These are phyloP conservation scores for Papilio xuthus DNA, from an alignment of 1,140 invertebrate species.

Conservation along the genomic window DNA sequence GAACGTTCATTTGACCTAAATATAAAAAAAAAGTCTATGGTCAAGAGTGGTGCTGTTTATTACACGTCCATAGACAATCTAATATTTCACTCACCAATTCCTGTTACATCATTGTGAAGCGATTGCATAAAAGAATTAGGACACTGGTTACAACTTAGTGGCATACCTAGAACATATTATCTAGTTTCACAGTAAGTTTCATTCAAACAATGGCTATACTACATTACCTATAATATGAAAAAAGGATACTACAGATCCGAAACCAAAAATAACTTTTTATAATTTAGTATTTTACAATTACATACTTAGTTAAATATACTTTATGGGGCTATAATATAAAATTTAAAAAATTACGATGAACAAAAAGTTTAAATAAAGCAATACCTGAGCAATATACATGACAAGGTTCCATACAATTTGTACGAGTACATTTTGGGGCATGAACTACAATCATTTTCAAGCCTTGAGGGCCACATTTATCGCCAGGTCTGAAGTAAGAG, in stretches of 20 bases:
- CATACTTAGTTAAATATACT: neutral
- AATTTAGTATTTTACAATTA: neutral
- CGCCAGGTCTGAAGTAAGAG: constrained; percentile 65
- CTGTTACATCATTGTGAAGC: constrained; percentile 57
- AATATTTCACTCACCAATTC: constrained; percentile 65
- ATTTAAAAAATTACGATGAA: neutral
- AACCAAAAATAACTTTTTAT: neutral
- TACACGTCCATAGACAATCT: neutral
- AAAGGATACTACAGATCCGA: neutral
- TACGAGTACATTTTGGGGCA: constrained; percentile 48
- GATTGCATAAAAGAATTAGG: constrained; percentile 49
- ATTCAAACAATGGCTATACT: neutral
- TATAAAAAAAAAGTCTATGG: constrained; percentile 36
- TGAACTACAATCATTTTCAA: constrained; percentile 73
- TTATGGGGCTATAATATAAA: neutral
- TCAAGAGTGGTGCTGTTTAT: neutral
- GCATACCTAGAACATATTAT: constrained; percentile 55
- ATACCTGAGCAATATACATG: constrained; percentile 68
- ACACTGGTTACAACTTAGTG: constrained; percentile 51
- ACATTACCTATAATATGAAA: neutral
- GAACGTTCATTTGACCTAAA: constrained; percentile 66
- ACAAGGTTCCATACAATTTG: constrained; percentile 53
- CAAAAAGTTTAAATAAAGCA: constrained; percentile 18
- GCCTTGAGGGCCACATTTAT: constrained; percentile 46
- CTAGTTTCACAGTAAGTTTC: constrained; percentile 11